Base-by-base conservation (phyloP, 2,888 invertebrate genomes). In the Meghimatium bilineatum region DNA sequence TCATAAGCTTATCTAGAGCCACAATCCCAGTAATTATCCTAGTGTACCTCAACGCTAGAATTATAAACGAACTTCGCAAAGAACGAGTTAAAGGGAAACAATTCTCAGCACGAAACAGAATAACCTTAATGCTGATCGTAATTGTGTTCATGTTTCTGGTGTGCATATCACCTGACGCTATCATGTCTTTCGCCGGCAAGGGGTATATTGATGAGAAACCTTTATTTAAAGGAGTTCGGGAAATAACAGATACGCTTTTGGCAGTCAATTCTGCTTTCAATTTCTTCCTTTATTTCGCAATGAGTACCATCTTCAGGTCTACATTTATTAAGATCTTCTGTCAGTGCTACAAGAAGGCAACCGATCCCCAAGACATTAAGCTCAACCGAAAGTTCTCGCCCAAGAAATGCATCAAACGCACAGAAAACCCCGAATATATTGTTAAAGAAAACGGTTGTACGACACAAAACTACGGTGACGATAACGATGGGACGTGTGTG, bases 81-180 rank as follows among this genome's bases (percentile, higher is more conserved):
- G 90, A 91, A 63, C 85, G 92, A 14, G 89, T 91, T 0, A 90
- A 91, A 63, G 88, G 88, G 12, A 90, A 92, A 84, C 90, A 90
- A 80, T 86, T 92, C 80, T 90, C 91, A 0, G 91, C 92, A 0
- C 80, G 92, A 66, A 93, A 93, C 86, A 90, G 93, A 49, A 93
- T 93, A 60, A 93, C 93, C 5, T 85, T 93, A 17, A 93, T 93
- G 90, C 91, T 93, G 74, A 91, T 92, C 74, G 90, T 92, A 49
- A 91, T 93, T 34, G 91, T 93, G 38, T 88, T 93, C 36, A 90
- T 92, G 76, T 93, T 93, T 88, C 87, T 93, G 26, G 88, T 93
- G 76, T 93, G 93, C 87, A 90, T 93, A 71, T 92, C 91, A 72
- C 93, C 93, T 0, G 93, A 93, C 84, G 93, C 93, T 71, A 89